These are phyloP conservation scores for Nasalis larvatus DNA, from an alignment of 2,113 vertebrate species.

Conservation along the genomic window DNA sequence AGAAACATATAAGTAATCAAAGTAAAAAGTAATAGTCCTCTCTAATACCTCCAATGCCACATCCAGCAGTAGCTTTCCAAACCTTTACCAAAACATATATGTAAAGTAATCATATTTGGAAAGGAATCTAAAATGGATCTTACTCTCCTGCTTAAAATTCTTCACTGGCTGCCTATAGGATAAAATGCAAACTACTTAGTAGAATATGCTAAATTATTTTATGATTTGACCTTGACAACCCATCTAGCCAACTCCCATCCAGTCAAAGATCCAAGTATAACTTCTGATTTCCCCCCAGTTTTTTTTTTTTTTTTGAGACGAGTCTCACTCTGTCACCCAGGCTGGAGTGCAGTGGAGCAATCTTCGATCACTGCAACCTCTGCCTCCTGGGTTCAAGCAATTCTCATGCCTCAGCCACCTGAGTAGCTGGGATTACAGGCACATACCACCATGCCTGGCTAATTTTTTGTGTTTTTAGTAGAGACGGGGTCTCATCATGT, in stretches of 20 bases:
- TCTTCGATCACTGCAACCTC: no score
- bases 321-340: no score
- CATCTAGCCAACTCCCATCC: background rate
- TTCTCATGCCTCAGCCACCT: no score
- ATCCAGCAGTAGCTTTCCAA: background rate
- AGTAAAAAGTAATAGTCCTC: background rate
- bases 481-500: no score
- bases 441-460: no score
- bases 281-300: no score
- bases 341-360: no score
- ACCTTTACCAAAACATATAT: background rate
- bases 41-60: background rate
- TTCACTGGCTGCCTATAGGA: background rate
- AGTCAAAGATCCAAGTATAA: no score
- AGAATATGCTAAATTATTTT: background rate
- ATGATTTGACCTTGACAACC: background rate
- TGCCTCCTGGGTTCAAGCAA: no score
- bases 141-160: background rate
- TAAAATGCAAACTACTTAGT: background rate
- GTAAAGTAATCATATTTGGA: background rate
- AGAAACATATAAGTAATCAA: background rate
- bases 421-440: no score
- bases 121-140: background rate
- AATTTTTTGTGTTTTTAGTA: no score
- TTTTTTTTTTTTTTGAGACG: no score